Evolutionary conservation across 2,888 invertebrate species (phyloP).

Genomic region (Oligia fasciuncula): DNA sequence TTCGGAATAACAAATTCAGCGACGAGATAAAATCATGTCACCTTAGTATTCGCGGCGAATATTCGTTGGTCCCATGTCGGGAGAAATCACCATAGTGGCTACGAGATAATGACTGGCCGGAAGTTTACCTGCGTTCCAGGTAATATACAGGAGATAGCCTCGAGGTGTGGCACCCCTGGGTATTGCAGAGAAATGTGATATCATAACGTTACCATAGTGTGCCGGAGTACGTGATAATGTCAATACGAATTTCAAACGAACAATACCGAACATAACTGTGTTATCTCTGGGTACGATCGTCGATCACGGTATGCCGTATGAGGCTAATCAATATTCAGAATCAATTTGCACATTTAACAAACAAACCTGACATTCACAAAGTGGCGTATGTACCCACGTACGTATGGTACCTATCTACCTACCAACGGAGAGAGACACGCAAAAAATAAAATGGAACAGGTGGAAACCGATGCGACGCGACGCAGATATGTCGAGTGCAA

Average conservation of each 20-base stretch:
- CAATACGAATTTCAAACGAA: constrained; percentile 45
- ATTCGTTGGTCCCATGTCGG: constrained; percentile 46
- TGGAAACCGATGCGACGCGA: constrained; percentile 41
- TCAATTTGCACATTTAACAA: constrained; percentile 44
- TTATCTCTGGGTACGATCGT: constrained; percentile 34
- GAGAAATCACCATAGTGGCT: constrained; percentile 58
- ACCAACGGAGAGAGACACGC: not conserved
- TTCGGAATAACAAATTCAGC: constrained; percentile 57
- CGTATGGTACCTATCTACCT: not conserved
- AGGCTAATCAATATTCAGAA: constrained; percentile 46
- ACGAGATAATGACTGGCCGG: constrained; percentile 56
- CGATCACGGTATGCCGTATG: constrained; percentile 16
- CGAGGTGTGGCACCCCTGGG: constrained; percentile 44
- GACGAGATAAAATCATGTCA: constrained; percentile 48
- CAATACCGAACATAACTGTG: constrained; percentile 30
- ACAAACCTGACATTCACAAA: constrained; percentile 27
- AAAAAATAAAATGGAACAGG: constrained; percentile 39
- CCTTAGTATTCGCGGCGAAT: constrained; percentile 59
- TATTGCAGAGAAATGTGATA: constrained; percentile 55
- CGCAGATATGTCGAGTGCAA: constrained; percentile 49
- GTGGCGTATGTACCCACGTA: not conserved
- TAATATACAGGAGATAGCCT: constrained; percentile 51
- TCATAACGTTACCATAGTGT: constrained; percentile 30
- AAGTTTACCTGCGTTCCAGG: constrained; percentile 64
- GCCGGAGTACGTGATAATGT: constrained; percentile 28